These are phyloP conservation scores for Myotis vivesi DNA, from an alignment of 2,797 vertebrate genomes.

Conservation along the genomic window DNA sequence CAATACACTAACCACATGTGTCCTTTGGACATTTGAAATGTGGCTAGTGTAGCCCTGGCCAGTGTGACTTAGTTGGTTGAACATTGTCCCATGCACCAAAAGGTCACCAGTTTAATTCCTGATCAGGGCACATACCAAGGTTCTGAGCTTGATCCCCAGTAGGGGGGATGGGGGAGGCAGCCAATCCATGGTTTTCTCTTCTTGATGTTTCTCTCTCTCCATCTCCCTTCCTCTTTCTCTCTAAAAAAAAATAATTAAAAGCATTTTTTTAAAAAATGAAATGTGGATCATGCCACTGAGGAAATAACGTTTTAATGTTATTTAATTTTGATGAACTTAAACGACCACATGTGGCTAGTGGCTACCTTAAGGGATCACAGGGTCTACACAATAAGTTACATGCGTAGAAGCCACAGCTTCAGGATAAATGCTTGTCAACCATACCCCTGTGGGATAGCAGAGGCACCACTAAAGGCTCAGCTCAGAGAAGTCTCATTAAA, in stretches of 20 bases:
- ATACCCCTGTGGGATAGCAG: neutral
- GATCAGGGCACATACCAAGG: neutral
- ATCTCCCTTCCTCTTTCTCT: neutral
- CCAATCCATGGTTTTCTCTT: neutral
- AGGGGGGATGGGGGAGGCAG: neutral
- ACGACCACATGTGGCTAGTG: neutral
- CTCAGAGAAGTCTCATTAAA: neutral
- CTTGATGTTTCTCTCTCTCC: neutral
- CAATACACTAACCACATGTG: neutral
- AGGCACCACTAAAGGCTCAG: neutral
- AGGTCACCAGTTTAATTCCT: neutral
- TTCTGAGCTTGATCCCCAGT: neutral
- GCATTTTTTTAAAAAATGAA: neutral
- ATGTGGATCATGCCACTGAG: neutral
- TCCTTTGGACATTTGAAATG: neutral
- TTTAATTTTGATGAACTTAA: conserved; percentile 19
- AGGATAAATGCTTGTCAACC: neutral
- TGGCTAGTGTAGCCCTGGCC: neutral
- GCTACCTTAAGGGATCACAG: neutral
- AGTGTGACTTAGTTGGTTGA: neutral
- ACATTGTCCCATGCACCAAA: neutral
- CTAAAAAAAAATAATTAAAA: too few relatives aligned
- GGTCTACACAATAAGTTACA: neutral
- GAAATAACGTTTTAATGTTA: neutral
- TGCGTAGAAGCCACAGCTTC: neutral